phyloP scores from a whole-genome alignment of 2,888 invertebrate species.

The Schizotus pectinicornis region DNA sequence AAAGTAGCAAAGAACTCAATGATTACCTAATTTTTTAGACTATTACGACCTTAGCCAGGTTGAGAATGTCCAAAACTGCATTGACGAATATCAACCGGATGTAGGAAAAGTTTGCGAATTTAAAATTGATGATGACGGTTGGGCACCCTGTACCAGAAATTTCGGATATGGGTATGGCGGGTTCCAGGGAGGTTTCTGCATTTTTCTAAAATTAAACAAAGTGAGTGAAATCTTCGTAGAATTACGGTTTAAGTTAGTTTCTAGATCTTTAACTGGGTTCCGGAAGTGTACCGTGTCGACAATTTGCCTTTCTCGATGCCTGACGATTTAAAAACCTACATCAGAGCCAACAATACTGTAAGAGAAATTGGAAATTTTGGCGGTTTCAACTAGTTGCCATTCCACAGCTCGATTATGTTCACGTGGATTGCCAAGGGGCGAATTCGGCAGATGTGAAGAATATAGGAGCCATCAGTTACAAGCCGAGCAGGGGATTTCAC shows the following conservation, averaged over 20 bases:
- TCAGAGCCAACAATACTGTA: conserved; percentile 49
- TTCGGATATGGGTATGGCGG: conserved; percentile 84
- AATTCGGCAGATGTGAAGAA: conserved; percentile 92
- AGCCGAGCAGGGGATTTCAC: conserved; percentile 86
- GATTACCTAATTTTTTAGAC: too few species aligned
- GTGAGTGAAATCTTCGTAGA: too few species aligned
- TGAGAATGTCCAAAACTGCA: too few species aligned
- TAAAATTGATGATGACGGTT: conserved; percentile 64
- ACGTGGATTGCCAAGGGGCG: conserved; percentile 94
- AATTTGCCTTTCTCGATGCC: conserved; percentile 79
- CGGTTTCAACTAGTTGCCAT: background rate
- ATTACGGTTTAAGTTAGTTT: too few species aligned
- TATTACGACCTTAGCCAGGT: too few species aligned
- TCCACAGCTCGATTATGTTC: conserved; percentile 72
- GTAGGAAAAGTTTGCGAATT: conserved; percentile 81
- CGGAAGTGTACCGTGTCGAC: conserved; percentile 76
- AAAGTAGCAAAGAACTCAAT: too few species aligned
- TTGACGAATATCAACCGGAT: background rate
- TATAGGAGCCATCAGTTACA: conserved; percentile 87
- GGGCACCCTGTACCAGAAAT: conserved; percentile 77
- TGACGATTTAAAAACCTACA: conserved; percentile 74
- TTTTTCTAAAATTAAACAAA: conserved; percentile 92
- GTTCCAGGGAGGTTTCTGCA: conserved; percentile 84
- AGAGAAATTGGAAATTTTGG: background rate
- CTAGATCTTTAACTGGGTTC: conserved; percentile 92